Base-by-base conservation (phyloP, 2,888 invertebrate genomes). In the Rhagium mordax region DNA sequence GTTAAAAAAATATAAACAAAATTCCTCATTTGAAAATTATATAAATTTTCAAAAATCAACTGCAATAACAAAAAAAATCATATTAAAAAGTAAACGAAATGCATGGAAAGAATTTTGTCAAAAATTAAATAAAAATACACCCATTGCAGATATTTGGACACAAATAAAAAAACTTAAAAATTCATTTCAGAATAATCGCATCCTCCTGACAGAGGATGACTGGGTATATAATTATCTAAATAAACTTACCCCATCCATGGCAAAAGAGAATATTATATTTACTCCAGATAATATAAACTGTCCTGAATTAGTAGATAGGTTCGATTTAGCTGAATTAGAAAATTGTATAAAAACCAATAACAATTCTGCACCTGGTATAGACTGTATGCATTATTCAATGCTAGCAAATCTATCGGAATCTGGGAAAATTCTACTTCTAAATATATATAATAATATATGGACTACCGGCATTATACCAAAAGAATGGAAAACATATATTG, bases 91-190 rank as follows among this genome's bases (percentile, higher is more conserved):
- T 61, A 48, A 47, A 41, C 41, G 18, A 47, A 48, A 41, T 6
- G 41, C 61, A 21, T 18, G 61, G 47, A 41, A n/a, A 41, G 8
- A 41, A 61, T 61, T 16, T 18, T 61, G 61, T 10, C 18, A 61
- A 20, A 41, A 47, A 7, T 47, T 61, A 61, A 62, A 62, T n/a
- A n/a, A n/a, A 13, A 48, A 48, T 49, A 62, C 29, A 7, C 29
- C 29, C 4, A 33, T 33, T 24, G 8, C 6, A 33, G 29, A 33
- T 7, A 64, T 64, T 1, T 49, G 51, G 64, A 8, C 27, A 49
- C 13, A n/a, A 24, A 49, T 64, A 51, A 27, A 51, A 64, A 49
- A 27, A 15, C 3, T 64, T 16, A 64, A 51, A 16, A 64, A 64
- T 49, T 8, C 29, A 1, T 33, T 33, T 4, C 29, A 33, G 1